phyloP scores from a whole-genome alignment of 2,797 vertebrate species.

The Malurus splendens region DNA sequence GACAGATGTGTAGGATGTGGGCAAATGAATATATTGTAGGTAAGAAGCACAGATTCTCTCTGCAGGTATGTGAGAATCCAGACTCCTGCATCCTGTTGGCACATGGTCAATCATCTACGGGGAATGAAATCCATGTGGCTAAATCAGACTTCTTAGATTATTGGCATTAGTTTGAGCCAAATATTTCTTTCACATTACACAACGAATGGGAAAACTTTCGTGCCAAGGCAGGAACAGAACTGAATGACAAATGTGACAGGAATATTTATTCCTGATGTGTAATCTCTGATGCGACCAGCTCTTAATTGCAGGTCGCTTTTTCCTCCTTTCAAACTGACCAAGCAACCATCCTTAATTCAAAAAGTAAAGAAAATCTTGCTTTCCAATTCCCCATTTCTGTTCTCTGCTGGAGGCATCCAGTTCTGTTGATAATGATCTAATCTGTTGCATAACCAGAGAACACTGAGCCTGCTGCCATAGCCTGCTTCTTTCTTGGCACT shows the following conservation, averaged over 20 bases:
- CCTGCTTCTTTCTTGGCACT: slow-evolving; percentile 47
- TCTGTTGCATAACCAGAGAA: slow-evolving; percentile 51
- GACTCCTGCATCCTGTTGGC: neutral
- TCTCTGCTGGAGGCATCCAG: slow-evolving; percentile 43
- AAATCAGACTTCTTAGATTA: neutral
- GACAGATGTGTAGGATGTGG: neutral
- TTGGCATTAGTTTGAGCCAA: neutral
- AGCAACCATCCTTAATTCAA: neutral
- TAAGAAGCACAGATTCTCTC: neutral
- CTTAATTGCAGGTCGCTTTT: neutral
- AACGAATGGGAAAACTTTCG: neutral
- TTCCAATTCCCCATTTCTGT: neutral
- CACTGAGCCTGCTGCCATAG: slow-evolving; percentile 34
- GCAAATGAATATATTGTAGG: neutral
- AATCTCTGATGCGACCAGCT: neutral
- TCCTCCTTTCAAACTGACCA: neutral
- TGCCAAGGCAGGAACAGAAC: neutral
- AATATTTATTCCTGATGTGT: neutral
- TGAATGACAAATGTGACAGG: neutral
- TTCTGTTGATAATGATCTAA: slow-evolving; percentile 58
- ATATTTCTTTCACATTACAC: neutral
- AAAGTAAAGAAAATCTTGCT: neutral
- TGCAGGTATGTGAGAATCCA: neutral
- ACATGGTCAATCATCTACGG: neutral
- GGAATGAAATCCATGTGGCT: neutral